phyloP scores from a whole-genome alignment of 2,113 vertebrate species.

The Onychostoma macrolepis region DNA sequence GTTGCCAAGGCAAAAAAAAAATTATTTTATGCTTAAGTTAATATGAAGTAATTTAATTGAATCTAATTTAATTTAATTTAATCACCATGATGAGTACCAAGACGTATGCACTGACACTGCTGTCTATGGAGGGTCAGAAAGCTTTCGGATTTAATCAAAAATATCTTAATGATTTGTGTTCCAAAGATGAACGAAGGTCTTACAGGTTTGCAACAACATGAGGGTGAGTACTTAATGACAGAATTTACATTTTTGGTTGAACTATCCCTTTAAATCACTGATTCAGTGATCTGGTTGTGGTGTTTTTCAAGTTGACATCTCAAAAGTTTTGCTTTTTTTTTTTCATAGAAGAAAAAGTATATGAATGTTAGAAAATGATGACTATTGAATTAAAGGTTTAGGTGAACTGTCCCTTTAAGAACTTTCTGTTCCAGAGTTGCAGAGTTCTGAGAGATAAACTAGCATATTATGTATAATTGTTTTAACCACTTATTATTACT shows the following conservation, averaged over 20 bases:
- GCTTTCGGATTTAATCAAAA: too few relatives aligned
- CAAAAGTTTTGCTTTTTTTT: not conserved
- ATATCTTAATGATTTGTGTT: too few relatives aligned
- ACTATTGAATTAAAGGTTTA: not conserved
- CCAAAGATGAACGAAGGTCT: too few relatives aligned
- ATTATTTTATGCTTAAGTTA: too few relatives aligned
- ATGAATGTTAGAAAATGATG: not conserved
- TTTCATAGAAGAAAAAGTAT: not conserved
- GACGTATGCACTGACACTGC: too few relatives aligned
- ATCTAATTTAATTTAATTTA: too few relatives aligned
- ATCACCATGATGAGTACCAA: too few relatives aligned
- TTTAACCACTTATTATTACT: not conserved
- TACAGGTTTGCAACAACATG: not conserved
- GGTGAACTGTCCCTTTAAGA: not conserved
- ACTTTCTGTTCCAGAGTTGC: not conserved
- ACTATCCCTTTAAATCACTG: not conserved
- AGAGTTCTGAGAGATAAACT: not conserved
- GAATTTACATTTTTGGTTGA: not conserved
- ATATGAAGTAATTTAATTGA: too few relatives aligned
- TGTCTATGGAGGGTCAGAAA: too few relatives aligned
- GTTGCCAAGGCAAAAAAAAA: too few relatives aligned
- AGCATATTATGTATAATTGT: not conserved
- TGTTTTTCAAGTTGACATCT: not conserved
- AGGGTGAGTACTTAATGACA: not conserved
- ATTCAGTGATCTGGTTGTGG: not conserved